These are phyloP conservation scores for Aphidius colemani DNA, from an alignment of 2,888 invertebrate genomes.

Conservation along the genomic window DNA sequence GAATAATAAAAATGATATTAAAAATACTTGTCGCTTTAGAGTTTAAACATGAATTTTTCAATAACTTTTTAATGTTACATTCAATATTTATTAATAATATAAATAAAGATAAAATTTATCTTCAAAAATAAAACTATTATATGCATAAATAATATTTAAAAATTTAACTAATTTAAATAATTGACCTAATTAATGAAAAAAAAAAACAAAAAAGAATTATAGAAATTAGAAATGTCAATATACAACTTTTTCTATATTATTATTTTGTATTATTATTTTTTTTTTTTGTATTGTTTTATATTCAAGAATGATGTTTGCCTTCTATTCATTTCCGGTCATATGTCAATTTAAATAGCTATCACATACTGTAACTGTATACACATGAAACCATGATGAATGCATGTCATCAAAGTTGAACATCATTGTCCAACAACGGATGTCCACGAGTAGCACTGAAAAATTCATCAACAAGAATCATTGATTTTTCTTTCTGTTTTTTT, in stretches of 20 bases:
- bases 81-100: too few species aligned
- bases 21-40: too few species aligned
- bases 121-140: too few species aligned
- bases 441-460: not conserved
- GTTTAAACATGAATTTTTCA: too few species aligned
- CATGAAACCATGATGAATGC: conserved; percentile 11
- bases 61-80: too few species aligned
- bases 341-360: not conserved
- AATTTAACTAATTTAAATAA: not conserved
- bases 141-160: too few species aligned
- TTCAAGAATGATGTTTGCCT: not conserved
- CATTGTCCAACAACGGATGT: conserved; percentile 8
- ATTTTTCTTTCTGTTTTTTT: too few species aligned
- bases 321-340: conserved; percentile 6
- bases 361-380: not conserved
- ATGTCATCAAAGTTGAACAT: conserved; percentile 13
- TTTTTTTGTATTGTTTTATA: conserved; percentile 5
- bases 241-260: too few species aligned
- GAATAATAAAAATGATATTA: too few species aligned
- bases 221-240: too few species aligned
- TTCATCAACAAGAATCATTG: conserved; percentile 10
- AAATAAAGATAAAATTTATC: too few species aligned
- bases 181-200: not conserved
- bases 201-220: not conserved
- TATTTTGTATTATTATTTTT: not conserved